Conservation (phyloP, 1,140 invertebrate species). For the Mycetomoellerius zeteki region DNA sequence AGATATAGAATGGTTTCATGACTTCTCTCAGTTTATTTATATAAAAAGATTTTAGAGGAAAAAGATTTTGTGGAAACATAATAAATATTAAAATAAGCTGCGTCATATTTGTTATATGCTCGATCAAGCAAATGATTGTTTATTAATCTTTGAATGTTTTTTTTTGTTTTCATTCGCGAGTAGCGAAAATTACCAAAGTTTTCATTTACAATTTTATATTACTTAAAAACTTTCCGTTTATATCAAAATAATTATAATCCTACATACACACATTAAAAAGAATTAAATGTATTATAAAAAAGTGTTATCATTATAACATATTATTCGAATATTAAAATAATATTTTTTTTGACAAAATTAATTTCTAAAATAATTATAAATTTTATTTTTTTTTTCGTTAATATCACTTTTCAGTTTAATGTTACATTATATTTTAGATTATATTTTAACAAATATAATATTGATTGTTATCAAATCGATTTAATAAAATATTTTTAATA, state of each 20-base stretch:
- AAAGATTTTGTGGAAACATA: background rate
- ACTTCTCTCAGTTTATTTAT: background rate
- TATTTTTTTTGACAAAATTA: no score
- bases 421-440: background rate
- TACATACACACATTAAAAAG: background rate
- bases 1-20: background rate
- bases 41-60: background rate
- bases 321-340: no score
- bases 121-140: background rate
- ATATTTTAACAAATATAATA: background rate
- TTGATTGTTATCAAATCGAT: slow-evolving; percentile 2
- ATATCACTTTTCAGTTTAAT: background rate
- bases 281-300: background rate
- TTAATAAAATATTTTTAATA: background rate
- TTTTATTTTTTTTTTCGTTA: background rate
- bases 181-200: background rate
- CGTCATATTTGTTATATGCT: background rate
- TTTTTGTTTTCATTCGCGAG: background rate
- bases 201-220: background rate
- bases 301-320: background rate
- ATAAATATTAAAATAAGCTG: background rate
- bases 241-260: background rate
- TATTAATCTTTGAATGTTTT: background rate
- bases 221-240: background rate
- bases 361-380: slow-evolving; percentile 7